Conservation (phyloP, 2,888 invertebrate species). For the Chorisops tibialis region DNA sequence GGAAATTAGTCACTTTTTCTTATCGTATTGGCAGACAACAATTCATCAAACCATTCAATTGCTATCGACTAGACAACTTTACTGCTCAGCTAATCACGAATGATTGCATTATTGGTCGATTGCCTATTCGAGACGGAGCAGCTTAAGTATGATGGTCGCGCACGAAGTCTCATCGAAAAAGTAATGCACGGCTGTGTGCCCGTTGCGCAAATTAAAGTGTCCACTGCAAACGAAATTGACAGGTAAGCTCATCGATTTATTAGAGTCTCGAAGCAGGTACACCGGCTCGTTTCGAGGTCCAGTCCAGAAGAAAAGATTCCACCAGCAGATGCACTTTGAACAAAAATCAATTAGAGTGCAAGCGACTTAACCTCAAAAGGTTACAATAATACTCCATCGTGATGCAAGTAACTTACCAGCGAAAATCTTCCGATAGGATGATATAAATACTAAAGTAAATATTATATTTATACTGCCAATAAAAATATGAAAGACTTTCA, state of each 20-base stretch:
- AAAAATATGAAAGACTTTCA: constrained; percentile 5
- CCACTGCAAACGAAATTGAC: constrained; percentile 23
- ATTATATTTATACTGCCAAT: constrained; percentile 15
- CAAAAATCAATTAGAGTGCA: constrained; percentile 30
- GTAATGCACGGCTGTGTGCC: background rate
- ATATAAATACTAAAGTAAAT: constrained; percentile 10
- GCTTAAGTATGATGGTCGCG: background rate
- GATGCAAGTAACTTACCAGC: constrained; percentile 9
- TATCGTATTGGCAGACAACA: constrained; percentile 8
- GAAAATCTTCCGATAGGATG: constrained; percentile 3
- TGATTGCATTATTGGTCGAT: background rate
- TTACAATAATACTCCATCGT: constrained; percentile 8
- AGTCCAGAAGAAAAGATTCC: background rate
- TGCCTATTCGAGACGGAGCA: background rate
- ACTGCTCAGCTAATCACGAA: constrained; percentile 4
- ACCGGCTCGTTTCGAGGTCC: background rate
- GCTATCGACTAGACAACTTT: background rate
- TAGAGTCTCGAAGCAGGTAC: background rate
- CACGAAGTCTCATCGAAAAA: constrained; percentile 13
- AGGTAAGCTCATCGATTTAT: constrained; percentile 21
- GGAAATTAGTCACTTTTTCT: background rate
- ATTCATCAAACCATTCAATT: constrained; percentile 17
- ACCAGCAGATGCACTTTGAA: constrained; percentile 10
- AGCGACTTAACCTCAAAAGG: constrained; percentile 27
- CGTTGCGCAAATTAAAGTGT: constrained; percentile 30